Conservation (phyloP, 2,113 vertebrate species). For the Xenus cinereus region DNA sequence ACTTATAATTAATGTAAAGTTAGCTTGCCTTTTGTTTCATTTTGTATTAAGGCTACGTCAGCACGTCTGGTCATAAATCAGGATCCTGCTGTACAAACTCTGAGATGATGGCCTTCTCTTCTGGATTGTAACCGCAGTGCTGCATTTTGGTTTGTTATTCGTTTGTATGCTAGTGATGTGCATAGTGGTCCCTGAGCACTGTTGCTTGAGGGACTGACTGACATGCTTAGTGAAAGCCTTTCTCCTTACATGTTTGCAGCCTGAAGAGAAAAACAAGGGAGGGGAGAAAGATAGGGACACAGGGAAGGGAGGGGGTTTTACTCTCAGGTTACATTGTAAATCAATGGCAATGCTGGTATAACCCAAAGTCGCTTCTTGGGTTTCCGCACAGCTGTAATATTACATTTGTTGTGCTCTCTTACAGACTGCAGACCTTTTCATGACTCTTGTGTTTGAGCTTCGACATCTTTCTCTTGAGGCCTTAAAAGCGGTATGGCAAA, state of each 20-base stretch:
- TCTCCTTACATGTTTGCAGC: not conserved
- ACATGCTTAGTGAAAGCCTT: not conserved
- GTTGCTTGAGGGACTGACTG: not conserved
- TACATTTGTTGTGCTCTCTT: not conserved
- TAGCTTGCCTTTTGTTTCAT: not conserved
- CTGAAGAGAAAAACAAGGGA: not conserved
- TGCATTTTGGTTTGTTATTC: not conserved
- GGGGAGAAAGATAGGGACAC: not conserved
- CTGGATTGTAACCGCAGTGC: not conserved
- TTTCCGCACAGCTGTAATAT: not conserved
- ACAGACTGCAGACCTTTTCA: slow-evolving; percentile 78
- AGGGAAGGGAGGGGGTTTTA: not conserved
- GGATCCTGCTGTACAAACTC: not conserved
- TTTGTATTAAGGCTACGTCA: not conserved
- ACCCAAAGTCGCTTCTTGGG: not conserved
- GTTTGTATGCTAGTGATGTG: not conserved
- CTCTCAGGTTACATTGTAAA: not conserved
- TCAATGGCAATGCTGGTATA: not conserved
- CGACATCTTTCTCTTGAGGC: slow-evolving; percentile 69
- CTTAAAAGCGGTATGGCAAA: slow-evolving; percentile 76
- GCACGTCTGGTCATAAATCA: not conserved
- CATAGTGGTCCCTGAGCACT: not conserved
- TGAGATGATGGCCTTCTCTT: not conserved
- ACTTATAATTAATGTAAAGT: not conserved
- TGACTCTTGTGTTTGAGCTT: slow-evolving; percentile 78